Conservation (phyloP, 2,888 invertebrate species). For the Chymomyza amoena region DNA sequence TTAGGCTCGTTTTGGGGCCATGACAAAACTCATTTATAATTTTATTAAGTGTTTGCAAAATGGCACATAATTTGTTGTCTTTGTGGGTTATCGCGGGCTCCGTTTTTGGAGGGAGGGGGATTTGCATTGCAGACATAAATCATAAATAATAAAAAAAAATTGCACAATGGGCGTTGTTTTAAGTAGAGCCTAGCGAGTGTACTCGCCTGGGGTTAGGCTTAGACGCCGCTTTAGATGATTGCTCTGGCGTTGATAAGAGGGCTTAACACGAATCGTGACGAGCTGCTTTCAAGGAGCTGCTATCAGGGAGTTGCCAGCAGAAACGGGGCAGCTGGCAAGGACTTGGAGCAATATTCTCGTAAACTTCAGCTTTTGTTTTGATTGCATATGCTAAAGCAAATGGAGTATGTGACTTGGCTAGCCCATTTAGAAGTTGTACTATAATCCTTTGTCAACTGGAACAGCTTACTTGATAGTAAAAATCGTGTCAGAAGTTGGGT, state of each 20-base stretch:
- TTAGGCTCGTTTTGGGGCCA: slow-evolving; percentile 22
- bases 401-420: too few relatives aligned
- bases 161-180: slow-evolving; percentile 7
- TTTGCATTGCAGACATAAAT: slow-evolving; percentile 43
- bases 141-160: slow-evolving; percentile 5
- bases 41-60: slow-evolving; percentile 74
- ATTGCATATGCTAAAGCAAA: too few relatives aligned
- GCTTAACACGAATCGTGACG: neutral
- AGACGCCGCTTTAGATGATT: neutral
- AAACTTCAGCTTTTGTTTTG: too few relatives aligned
- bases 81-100: slow-evolving; percentile 24
- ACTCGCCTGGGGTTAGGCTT: slow-evolving; percentile 3
- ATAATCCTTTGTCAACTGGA: too few relatives aligned
- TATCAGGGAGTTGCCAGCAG: neutral
- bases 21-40: slow-evolving; percentile 72
- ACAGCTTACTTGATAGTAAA: too few relatives aligned
- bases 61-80: slow-evolving; percentile 74
- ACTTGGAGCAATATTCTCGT: too few relatives aligned
- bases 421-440: too few relatives aligned
- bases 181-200: slow-evolving; percentile 7
- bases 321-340: too few relatives aligned
- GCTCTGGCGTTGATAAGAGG: neutral
- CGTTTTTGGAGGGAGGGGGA: neutral
- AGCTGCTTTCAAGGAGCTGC: neutral
- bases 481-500: too few relatives aligned